phyloP scores from a whole-genome alignment of 2,888 invertebrate genomes.

The Quadriops clusia region DNA sequence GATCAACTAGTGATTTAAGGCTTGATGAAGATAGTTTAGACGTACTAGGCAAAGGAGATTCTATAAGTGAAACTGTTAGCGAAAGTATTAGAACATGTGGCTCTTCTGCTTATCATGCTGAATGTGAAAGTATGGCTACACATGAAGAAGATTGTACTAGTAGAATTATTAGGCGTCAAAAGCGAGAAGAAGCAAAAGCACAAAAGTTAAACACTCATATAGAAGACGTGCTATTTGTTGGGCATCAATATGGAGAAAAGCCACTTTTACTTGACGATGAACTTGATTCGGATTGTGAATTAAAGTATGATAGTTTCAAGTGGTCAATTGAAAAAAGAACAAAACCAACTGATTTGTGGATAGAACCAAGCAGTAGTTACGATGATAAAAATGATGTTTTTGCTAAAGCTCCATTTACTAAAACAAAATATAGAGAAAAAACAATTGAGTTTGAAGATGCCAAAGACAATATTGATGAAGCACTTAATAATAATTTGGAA shows the following conservation, averaged over 20 bases:
- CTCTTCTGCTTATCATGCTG: slow-evolving; percentile 59
- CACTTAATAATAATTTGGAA: neutral
- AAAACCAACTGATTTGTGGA: slow-evolving; percentile 25
- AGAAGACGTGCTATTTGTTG: slow-evolving; percentile 51
- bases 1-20: slow-evolving; percentile 58
- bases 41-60: slow-evolving; percentile 33
- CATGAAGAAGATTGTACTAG: slow-evolving; percentile 46
- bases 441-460: slow-evolving; percentile 6
- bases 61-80: slow-evolving; percentile 44
- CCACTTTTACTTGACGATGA: slow-evolving; percentile 68
- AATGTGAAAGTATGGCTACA: slow-evolving; percentile 57
- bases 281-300: slow-evolving; percentile 49
- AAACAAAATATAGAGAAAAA: slow-evolving; percentile 15
- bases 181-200: slow-evolving; percentile 31
- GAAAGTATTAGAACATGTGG: slow-evolving; percentile 55
- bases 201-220: slow-evolving; percentile 21
- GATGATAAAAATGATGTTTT: slow-evolving; percentile 51
- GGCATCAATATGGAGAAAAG: slow-evolving; percentile 64
- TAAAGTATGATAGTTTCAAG: slow-evolving; percentile 23
- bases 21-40: slow-evolving; percentile 41
- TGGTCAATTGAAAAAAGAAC: slow-evolving; percentile 24
- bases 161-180: slow-evolving; percentile 39
- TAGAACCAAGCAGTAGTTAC: slow-evolving; percentile 30
- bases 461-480: neutral
- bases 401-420: slow-evolving; percentile 54